Percentiles rank a stretch among this genome's conserved stretches.
These are phyloP conservation scores for Malurus alboscapulatus DNA, from an alignment of 2,113 vertebrate species.

Conservation along the genomic window DNA sequence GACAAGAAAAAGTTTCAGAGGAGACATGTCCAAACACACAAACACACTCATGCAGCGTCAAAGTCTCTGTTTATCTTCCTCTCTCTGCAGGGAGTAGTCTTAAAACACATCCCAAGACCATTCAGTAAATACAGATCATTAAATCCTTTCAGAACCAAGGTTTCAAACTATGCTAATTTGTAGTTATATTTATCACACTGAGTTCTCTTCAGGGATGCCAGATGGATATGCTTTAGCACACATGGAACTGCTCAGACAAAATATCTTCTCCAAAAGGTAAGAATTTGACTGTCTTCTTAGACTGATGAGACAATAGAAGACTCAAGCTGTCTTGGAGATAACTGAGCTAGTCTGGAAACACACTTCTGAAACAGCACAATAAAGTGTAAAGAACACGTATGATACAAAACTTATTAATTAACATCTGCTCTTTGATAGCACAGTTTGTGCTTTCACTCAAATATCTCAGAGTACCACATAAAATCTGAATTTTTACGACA, in stretches of 20 bases:
- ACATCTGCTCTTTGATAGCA: background rate
- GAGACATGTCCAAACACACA: background rate
- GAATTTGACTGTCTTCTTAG: slow-evolving; percentile 3
- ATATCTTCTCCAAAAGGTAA: slow-evolving; percentile 51
- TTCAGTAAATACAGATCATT: slow-evolving; percentile 49
- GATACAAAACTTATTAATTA: slow-evolving; percentile 9
- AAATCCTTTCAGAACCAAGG: slow-evolving; percentile 17
- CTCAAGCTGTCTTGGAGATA: background rate
- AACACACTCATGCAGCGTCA: background rate
- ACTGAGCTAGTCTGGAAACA: slow-evolving; percentile 16
- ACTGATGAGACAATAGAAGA: slow-evolving; percentile 6
- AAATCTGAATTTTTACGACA: slow-evolving; percentile 6
- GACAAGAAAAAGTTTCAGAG: background rate
- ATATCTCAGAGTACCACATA: background rate
- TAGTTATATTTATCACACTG: slow-evolving; percentile 46
- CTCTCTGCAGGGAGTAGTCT: slow-evolving; percentile 10
- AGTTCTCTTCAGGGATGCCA: background rate
- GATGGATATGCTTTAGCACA: slow-evolving; percentile 46
- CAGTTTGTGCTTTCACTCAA: slow-evolving; percentile 19
- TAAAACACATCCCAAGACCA: slow-evolving; percentile 33
- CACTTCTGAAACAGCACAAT: background rate
- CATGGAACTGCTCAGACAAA: slow-evolving; percentile 54
- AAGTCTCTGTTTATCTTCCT: slow-evolving; percentile 28
- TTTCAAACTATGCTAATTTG: slow-evolving; percentile 29
- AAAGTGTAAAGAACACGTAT: background rate